Evolutionary conservation across 1,140 invertebrate species (phyloP), one percentile per base, ranked within the genome.

Genomic region (Caenorhabditis inopinata): DNA sequence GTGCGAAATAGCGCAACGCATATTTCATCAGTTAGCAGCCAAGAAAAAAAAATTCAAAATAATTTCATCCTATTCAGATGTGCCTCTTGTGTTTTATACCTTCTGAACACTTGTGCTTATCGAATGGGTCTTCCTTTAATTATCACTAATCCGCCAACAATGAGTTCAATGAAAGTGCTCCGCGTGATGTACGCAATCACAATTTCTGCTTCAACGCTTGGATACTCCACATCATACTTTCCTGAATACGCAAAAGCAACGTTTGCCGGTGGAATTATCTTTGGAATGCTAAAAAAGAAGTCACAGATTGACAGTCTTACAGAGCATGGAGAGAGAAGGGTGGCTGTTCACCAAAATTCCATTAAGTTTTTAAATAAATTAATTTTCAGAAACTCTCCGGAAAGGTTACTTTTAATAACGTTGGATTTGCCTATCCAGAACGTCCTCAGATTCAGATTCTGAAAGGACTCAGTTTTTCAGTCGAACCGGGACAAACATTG

Each of bases 401-500:
- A 23, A 73, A 84, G 16, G 85, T 90, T 16, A 83, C 88, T 75
- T 90, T 90, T 58, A 82, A 87, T 27, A 84, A 88, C 84, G 86
- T 90, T 6, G 76, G 80, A 14, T 90, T 90, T 83, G 86, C 84
- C 16, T 90, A 90, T 83, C 90, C 90, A 21, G 87, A 88, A 25
- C 84, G 90, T 79, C 88, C 88, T 75, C 85, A 88, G 38, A 82
- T 81, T 21, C 68, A 16, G 91, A 86, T 92, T 46, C 82, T 92
- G 6, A 85, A 89, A 83, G 93, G 93, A 0, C 87, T 96, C 0
- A 92, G 92, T 83, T 89, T 96, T 25, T 91, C 91, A 62, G 92
- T 95, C 35, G 91, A 92, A 42, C 90, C 91, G 9, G 94, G 94
- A 1, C 92, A 96, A 87, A 95, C 93, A 0, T 92, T 96, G 2